Conservation (phyloP, 2,113 vertebrate genomes). For the Hemiprocne comata region DNA sequence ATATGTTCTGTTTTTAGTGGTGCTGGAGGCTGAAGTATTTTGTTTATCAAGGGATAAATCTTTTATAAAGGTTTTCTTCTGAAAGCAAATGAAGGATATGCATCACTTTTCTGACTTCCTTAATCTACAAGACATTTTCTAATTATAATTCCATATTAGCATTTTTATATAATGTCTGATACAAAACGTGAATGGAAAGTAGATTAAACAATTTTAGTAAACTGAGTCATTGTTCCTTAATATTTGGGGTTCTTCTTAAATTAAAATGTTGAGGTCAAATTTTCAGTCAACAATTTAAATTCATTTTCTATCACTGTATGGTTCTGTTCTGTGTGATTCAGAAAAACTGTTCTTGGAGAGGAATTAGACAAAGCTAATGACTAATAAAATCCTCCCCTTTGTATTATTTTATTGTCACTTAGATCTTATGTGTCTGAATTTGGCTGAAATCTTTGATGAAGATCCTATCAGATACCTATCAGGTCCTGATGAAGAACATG, state of each 20-base stretch:
- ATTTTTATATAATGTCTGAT: not conserved
- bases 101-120: not conserved
- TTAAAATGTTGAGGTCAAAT: not conserved
- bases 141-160: slow-evolving; percentile 24
- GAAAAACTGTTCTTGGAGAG: not conserved
- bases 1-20: slow-evolving; percentile 5
- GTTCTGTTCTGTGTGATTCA: not conserved
- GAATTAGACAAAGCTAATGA: not conserved
- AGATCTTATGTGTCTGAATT: not conserved
- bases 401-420: not conserved
- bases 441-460: not conserved
- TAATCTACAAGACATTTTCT: not conserved
- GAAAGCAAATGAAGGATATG: slow-evolving; percentile 12
- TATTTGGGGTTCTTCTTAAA: not conserved
- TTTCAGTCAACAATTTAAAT: not conserved
- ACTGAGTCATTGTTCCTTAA: not conserved
- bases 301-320: not conserved
- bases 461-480: not conserved
- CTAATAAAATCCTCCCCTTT: not conserved
- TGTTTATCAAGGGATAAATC: slow-evolving; percentile 33
- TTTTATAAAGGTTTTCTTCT: slow-evolving; percentile 31
- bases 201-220: not conserved
- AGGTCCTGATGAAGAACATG: not conserved
- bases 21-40: slow-evolving; percentile 16
- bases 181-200: not conserved